phyloP scores from a whole-genome alignment of 2,888 invertebrate species.

The Dynastes tityus region DNA sequence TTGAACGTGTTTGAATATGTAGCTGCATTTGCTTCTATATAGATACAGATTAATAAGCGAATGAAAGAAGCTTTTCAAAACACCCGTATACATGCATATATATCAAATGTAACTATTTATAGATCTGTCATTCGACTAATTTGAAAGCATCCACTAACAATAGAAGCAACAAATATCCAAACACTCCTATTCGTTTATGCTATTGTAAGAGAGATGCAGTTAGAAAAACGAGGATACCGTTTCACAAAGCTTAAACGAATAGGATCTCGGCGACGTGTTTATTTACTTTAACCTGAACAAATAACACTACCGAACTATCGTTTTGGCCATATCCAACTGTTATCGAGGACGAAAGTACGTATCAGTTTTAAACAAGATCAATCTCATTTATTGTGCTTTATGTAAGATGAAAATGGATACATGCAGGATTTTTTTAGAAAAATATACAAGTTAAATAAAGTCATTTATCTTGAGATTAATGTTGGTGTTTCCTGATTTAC shows the following conservation, averaged over 20 bases:
- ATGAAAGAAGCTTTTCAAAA: constrained; percentile 12
- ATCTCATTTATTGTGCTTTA: constrained; percentile 2
- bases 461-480: too few species aligned
- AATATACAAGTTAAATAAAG: too few species aligned
- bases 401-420: background rate
- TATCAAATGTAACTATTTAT: constrained; percentile 12
- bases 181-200: background rate
- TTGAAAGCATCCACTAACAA: constrained; percentile 13
- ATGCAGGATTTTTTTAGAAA: too few species aligned
- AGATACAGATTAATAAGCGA: background rate
- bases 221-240: constrained; percentile 15
- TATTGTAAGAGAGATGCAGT: constrained; percentile 8
- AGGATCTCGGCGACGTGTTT: constrained; percentile 8
- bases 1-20: too few species aligned
- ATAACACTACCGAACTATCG: constrained; percentile 5
- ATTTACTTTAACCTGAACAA: constrained; percentile 32
- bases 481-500: too few species aligned
- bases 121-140: constrained; percentile 13
- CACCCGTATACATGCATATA: background rate
- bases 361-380: constrained; percentile 22
- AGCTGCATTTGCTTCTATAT: too few species aligned
- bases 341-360: constrained; percentile 4
- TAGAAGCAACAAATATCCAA: constrained; percentile 10
- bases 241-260: constrained; percentile 21
- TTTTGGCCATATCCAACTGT: background rate